Conservation (phyloP, 2,113 vertebrate species). For the Pelodiscus sinensis region DNA sequence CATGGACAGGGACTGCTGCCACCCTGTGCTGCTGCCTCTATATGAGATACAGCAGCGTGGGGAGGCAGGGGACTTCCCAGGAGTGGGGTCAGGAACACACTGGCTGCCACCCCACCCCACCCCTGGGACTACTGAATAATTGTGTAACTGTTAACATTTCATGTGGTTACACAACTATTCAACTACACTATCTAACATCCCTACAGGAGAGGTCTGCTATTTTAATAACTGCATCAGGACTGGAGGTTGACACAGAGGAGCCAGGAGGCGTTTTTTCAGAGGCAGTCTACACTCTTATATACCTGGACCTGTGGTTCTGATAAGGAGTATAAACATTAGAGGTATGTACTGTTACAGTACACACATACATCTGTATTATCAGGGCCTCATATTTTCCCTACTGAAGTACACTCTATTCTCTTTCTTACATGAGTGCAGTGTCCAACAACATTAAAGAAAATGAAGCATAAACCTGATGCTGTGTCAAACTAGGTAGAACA, state of each 20-base stretch:
- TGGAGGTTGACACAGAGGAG: not conserved
- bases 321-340: not conserved
- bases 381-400: not conserved
- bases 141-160: no score
- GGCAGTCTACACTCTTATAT: not conserved
- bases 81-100: no score
- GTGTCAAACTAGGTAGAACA: accelerated
- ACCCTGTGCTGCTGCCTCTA: no score
- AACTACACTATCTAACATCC: no score
- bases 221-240: not conserved
- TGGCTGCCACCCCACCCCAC: no score
- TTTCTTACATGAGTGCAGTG: not conserved
- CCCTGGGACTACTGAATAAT: no score
- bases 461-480: accelerated
- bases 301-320: not conserved
- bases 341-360: not conserved
- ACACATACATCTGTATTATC: no score
- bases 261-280: not conserved
- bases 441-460: not conserved
- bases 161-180: no score
- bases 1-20: no score
- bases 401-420: not conserved
- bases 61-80: no score
- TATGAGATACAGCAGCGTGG: no score
- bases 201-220: not conserved